Conservation (phyloP, 53 echinoderm and acorn worm species). For the Astropecten irregularis region DNA sequence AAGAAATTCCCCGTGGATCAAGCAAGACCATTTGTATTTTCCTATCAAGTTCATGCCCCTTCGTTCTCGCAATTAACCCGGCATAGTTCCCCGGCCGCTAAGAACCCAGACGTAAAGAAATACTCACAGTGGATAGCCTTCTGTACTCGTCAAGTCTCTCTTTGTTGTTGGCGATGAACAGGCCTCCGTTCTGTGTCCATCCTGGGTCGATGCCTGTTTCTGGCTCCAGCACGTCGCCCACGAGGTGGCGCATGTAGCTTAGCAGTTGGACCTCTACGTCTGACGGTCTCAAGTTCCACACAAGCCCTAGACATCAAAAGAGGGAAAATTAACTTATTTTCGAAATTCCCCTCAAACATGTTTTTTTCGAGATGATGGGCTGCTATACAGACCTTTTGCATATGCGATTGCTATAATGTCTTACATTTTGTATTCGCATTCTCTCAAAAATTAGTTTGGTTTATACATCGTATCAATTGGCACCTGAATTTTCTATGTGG, state of each 20-base stretch:
- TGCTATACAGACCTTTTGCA: background rate
- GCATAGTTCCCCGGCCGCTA: no score
- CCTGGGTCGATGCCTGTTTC: constrained; percentile 89
- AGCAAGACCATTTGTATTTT: no score
- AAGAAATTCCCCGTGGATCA: no score
- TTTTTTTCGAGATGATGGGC: background rate
- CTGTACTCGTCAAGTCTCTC: constrained; percentile 95
- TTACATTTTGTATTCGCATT: no score
- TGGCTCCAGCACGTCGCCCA: constrained; percentile 75
- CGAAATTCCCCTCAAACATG: background rate
- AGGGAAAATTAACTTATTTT: background rate
- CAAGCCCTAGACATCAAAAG: constrained; percentile 56
- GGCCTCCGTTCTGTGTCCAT: constrained; percentile 90
- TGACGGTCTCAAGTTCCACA: constrained; percentile 88
- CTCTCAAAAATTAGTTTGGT: no score
- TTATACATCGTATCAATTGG: no score
- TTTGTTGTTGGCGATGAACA: constrained; percentile 90
- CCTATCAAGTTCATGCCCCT: no score
- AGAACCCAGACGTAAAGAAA: no score
- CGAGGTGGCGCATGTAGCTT: constrained; percentile 69
- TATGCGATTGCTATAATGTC: no score
- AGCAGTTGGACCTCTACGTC: constrained; percentile 80
- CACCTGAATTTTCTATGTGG: no score
- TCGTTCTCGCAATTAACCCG: no score
- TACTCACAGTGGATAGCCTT: constrained; percentile 80